A percentile compares a stretch with the other conserved stretches of the same genome.
phyloP scores from a whole-genome alignment of 1,140 invertebrate species.

The Nixonia krombeini region DNA sequence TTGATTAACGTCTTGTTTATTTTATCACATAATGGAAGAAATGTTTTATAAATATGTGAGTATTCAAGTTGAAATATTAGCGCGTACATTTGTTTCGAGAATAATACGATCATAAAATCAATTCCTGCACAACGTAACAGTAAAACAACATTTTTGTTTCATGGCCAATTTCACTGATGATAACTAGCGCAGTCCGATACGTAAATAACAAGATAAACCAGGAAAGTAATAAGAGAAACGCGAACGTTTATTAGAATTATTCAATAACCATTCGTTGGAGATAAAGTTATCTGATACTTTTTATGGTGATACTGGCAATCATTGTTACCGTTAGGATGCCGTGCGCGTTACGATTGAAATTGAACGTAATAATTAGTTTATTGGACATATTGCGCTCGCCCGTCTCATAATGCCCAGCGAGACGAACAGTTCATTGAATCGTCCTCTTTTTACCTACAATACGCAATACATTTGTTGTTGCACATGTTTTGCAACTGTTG shows the following conservation, averaged over 20 bases:
- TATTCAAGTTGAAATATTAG: slow-evolving; percentile 3
- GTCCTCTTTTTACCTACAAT: too few species aligned
- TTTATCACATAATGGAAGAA: slow-evolving; percentile 17
- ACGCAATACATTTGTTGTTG: too few species aligned
- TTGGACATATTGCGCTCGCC: slow-evolving; percentile 11
- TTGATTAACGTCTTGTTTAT: too few species aligned
- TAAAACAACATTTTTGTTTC: slow-evolving; percentile 6
- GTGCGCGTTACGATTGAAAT: slow-evolving; percentile 17
- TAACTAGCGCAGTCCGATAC: not conserved
- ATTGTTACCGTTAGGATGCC: slow-evolving; percentile 13
- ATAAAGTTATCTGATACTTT: slow-evolving; percentile 23
- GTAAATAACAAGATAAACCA: slow-evolving; percentile 27
- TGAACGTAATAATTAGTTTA: slow-evolving; percentile 35
- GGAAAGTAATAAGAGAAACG: slow-evolving; percentile 20
- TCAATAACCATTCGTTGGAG: slow-evolving; percentile 9
- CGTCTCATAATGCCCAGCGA: not conserved
- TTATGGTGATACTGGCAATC: slow-evolving; percentile 19
- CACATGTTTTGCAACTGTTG: not conserved
- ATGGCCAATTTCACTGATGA: slow-evolving; percentile 19
- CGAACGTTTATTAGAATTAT: slow-evolving; percentile 30
- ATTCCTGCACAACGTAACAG: too few species aligned
- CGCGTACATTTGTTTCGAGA: not conserved
- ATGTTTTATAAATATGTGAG: not conserved
- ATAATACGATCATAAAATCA: not conserved
- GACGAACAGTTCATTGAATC: too few species aligned